Base-by-base conservation (phyloP, 2,888 invertebrate species). In the Drosophila silvestris region DNA sequence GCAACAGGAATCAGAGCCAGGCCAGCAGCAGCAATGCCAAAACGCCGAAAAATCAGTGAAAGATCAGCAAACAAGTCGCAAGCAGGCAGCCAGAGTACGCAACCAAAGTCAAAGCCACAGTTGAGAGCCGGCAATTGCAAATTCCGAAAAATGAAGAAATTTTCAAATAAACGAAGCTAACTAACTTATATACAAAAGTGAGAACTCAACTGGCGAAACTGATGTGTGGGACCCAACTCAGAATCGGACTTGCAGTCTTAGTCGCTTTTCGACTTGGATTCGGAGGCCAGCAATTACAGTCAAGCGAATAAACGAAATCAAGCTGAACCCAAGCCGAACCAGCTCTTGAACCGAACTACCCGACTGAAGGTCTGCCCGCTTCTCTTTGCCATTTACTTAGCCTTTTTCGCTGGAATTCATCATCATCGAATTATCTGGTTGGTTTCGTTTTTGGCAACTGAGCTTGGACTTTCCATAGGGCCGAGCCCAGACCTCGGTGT, bases 61-160 rank as follows among this genome's bases (percentile, higher is more conserved):
- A 85, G 85, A 86, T 86, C 85, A 83, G 85, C 85, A 85, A 85
- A 85, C 82, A 85, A 72, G 57, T 72, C 72, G 65, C 66, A 53
- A 74, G 70, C 56, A 22, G 39, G 12, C 63, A 64, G 16, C 52
- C 57, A 44, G n/a, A 19, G 37, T 39, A 37, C 26, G 60, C 16
- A 66, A 33, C 22, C 64, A 41, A n/a, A 62, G 59, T 22, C 52
- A 57, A 22, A 65, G 41, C 28, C 56, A 41, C 6, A 69, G 56
- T 57, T 57, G 60, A 73, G 80, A 82, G 83, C 79, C 81, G 79
- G 90, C 85, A 89, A 89, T 90, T 90, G 89, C 74, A 79, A 89
- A 89, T 89, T 89, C 88, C 88, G 70, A 89, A 89, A 89, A 89
- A 89, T 89, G 82, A 89, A 89, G 89, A 89, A 89, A 89, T 89